Conservation (phyloP, 2,113 vertebrate species). For the Perccottus glenii region DNA sequence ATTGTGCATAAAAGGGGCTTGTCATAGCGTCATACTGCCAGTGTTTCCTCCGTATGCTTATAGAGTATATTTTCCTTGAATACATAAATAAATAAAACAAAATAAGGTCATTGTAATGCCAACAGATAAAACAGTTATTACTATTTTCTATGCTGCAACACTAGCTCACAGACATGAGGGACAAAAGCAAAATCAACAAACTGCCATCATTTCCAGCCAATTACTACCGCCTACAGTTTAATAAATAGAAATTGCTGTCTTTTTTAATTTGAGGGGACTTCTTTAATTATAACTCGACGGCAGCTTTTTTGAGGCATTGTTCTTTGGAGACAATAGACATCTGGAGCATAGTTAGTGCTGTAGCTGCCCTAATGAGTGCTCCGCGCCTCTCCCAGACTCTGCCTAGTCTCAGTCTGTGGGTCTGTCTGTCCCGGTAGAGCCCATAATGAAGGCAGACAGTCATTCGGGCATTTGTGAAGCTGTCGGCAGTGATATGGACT, state of each 20-base stretch:
- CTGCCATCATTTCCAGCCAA: conserved; percentile 25
- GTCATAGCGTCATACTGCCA: no score
- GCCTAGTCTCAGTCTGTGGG: conserved; percentile 17
- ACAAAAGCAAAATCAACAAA: conserved; percentile 28
- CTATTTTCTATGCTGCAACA: background rate
- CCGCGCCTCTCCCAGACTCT: conserved; percentile 13
- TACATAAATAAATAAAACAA: background rate
- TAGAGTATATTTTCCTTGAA: background rate
- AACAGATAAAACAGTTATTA: background rate
- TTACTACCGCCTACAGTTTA: conserved; percentile 10
- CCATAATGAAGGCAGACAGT: conserved; percentile 39
- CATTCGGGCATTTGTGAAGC: conserved; percentile 30
- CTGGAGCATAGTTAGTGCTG: conserved; percentile 39
- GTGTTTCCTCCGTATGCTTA: no score
- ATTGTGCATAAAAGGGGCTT: no score
- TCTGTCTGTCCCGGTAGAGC: conserved; percentile 44
- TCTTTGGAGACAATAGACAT: conserved; percentile 47
- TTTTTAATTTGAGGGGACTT: conserved; percentile 21
- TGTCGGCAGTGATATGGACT: conserved; percentile 38
- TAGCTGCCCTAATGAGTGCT: conserved; percentile 46
- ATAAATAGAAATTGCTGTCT: conserved; percentile 16
- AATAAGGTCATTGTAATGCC: background rate
- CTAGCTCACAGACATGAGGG: conserved; percentile 1
- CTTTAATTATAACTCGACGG: conserved; percentile 53
- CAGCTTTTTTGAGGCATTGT: conserved; percentile 47